phyloP scores from a whole-genome alignment of 2,797 vertebrate species.

The Sebastes diaconus region DNA sequence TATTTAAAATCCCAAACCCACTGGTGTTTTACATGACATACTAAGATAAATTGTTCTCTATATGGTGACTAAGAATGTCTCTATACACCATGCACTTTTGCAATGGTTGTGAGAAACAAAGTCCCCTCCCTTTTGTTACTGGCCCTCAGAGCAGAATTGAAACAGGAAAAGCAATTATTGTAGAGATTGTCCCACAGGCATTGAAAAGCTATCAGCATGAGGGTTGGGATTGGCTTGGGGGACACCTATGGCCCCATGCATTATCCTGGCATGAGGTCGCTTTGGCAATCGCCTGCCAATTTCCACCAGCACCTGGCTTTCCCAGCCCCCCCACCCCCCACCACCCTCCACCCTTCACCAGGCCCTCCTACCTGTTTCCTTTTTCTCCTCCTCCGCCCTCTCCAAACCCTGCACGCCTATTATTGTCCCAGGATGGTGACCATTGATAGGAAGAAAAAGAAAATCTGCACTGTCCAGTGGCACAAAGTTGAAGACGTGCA shows the following conservation, averaged over 20 bases:
- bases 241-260: constrained; percentile 94
- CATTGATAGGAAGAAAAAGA: constrained; percentile 23
- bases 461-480: constrained; percentile 8
- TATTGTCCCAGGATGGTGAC: constrained; percentile 57
- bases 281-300: constrained; percentile 90
- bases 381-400: constrained; percentile 37
- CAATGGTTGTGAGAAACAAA: constrained; percentile 57
- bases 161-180: constrained; percentile 88
- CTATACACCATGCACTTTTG: constrained; percentile 33
- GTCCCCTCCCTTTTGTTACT: constrained; percentile 70
- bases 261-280: constrained; percentile 92
- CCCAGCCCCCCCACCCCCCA: constrained; percentile 82
- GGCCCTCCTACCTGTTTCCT: constrained; percentile 85
- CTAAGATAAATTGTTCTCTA: constrained; percentile 4
- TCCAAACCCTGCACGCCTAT: constrained; percentile 19
- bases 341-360: constrained; percentile 82
- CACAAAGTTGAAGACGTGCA: constrained; percentile 42
- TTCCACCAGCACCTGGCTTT: constrained; percentile 90
- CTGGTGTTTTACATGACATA: constrained; percentile 18
- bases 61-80: constrained; percentile 19
- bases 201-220: constrained; percentile 95
- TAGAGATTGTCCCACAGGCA: constrained; percentile 89
- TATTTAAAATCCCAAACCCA: constrained; percentile 6
- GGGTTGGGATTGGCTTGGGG: constrained; percentile 91
- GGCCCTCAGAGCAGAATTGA: constrained; percentile 68